phyloP scores from a whole-genome alignment of 2,888 invertebrate species.

The Leuctra nigra region DNA sequence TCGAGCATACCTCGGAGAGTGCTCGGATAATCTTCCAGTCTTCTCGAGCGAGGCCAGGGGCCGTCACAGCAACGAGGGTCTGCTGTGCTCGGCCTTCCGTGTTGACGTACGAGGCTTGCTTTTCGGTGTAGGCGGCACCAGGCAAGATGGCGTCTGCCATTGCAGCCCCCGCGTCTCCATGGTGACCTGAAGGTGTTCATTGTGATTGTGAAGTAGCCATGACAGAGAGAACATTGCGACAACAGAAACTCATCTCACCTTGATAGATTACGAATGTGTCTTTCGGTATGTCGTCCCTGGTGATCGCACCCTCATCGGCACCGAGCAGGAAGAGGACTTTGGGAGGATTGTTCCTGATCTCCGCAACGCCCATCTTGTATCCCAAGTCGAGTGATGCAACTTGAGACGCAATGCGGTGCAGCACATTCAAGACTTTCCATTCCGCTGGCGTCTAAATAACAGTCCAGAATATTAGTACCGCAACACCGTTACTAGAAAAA shows the following conservation, averaged over 20 bases:
- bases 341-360: slow-evolving; percentile 56
- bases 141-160: slow-evolving; percentile 92
- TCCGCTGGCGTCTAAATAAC: slow-evolving; percentile 39
- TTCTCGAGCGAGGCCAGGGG: slow-evolving; percentile 88
- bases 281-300: slow-evolving; percentile 67
- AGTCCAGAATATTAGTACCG: no score
- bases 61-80: slow-evolving; percentile 77
- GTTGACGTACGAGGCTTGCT: slow-evolving; percentile 94
- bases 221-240: not conserved
- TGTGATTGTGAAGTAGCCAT: not conserved
- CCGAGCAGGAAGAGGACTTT: slow-evolving; percentile 85
- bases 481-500: no score
- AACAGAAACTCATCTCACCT: slow-evolving; percentile 46
- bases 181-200: slow-evolving; percentile 61
- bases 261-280: slow-evolving; percentile 86
- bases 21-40: slow-evolving; percentile 99
- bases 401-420: slow-evolving; percentile 88
- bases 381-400: slow-evolving; percentile 95
- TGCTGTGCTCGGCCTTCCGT: slow-evolving; percentile 96
- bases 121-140: slow-evolving; percentile 98
- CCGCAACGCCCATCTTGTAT: slow-evolving; percentile 67
- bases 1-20: slow-evolving; percentile 78
- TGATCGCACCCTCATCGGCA: slow-evolving; percentile 82
- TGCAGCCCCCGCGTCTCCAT: slow-evolving; percentile 89
- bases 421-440: slow-evolving; percentile 85